Evolutionary conservation across 2,888 invertebrate genomes (phyloP), one percentile per base, ranked within the genome.

Genomic region (Himalopsyche japonica): DNA sequence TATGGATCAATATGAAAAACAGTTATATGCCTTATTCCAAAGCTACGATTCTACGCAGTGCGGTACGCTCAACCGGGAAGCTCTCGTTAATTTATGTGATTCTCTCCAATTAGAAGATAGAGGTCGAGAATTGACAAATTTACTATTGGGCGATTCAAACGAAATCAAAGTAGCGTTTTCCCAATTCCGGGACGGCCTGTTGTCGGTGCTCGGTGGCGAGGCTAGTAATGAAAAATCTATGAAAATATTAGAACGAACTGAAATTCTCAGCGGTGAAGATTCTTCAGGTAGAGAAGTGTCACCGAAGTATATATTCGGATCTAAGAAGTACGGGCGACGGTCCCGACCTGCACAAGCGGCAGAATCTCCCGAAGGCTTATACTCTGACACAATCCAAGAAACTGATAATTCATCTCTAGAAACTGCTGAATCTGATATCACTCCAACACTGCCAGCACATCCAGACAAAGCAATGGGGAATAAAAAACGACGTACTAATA

Each of bases 1-100:
- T 27, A 90, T 94, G 90, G 95, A 96, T 92, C 96, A 95, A 76
- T 96, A 97, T 89, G 97, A 97, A 90, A 94, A 95, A 91, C 96
- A 96, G 92, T 93, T 97, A 88, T 94, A 95, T 88, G 94, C 95
- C 88, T 96, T 96, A 89, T 97, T 96, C 89, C 94, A 95, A 90
- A 96, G 95, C 89, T 96, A 96, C 91, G 95, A 96, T 90, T 92
- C 93, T 87, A 94, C 94, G 89, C 94, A 94, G 88, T 92, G 93
- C 88, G 95, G 95, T 88, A 93, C 94, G 88, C 90, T 97, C 87
- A 94, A 95, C 89, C 93, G 92, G 88, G 92, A 93, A 77, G 95
- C 96, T 76, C 92, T 96, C 87, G 91, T 93, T 81, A 93, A 93
- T 86, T 92, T 97, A 79, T 97, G 97, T 90, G 94, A 95, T 88